These are phyloP conservation scores for Pachycephala philippinensis DNA, from an alignment of 2,113 vertebrate genomes.

Conservation along the genomic window DNA sequence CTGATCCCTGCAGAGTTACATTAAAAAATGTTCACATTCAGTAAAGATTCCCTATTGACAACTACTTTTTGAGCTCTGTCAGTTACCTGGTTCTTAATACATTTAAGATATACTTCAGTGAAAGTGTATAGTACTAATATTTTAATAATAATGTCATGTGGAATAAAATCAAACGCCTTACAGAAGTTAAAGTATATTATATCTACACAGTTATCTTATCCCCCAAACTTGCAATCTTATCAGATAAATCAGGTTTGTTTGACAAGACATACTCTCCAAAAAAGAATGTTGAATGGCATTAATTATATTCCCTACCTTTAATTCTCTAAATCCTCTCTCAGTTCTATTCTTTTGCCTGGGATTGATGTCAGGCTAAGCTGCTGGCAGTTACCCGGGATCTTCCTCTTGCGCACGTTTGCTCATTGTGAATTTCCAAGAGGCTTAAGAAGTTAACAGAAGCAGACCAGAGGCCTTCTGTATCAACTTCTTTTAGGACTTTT, in stretches of 20 bases:
- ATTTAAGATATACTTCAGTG: slow-evolving; percentile 11
- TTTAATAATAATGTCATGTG: slow-evolving; percentile 59
- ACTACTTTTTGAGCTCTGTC: slow-evolving; percentile 51
- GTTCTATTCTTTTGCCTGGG: slow-evolving; percentile 20
- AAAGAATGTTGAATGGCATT: slow-evolving; percentile 53
- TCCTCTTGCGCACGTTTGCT: background rate
- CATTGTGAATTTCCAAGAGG: background rate
- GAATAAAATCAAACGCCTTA: slow-evolving; percentile 63
- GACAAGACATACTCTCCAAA: slow-evolving; percentile 55
- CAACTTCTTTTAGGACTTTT: background rate
- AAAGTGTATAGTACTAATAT: slow-evolving; percentile 53
- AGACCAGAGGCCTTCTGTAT: background rate
- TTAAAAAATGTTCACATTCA: slow-evolving; percentile 33
- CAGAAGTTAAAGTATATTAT: slow-evolving; percentile 35
- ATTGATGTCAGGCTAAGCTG: slow-evolving; percentile 26
- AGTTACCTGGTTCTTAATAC: slow-evolving; percentile 26
- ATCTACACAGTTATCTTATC: slow-evolving; percentile 41
- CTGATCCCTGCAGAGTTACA: slow-evolving; percentile 32
- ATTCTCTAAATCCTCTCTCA: slow-evolving; percentile 43
- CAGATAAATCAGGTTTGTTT: slow-evolving; percentile 50
- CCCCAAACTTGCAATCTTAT: slow-evolving; percentile 55
- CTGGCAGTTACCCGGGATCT: background rate
- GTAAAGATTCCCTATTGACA: slow-evolving; percentile 55
- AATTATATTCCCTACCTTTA: slow-evolving; percentile 56
- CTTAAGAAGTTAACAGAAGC: background rate